Evolutionary conservation across 2,888 invertebrate species (phyloP).

Genomic region (Athripsodes cinereus): DNA sequence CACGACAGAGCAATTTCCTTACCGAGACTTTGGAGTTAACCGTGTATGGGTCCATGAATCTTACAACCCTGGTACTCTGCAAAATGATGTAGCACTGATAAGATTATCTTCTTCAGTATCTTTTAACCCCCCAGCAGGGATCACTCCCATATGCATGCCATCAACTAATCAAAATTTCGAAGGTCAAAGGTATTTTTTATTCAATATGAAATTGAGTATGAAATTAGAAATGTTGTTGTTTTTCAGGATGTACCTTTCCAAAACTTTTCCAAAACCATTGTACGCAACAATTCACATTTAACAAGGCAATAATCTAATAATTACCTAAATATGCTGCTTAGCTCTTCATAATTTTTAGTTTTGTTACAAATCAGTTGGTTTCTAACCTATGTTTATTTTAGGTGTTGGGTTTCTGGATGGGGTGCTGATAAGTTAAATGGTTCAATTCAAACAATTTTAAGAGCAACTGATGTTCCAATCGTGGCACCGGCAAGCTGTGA

Average conservation of each 20-base stretch:
- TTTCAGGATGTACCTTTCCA: too few relatives aligned
- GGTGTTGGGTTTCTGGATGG: slow-evolving; percentile 77
- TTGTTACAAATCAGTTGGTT: too few relatives aligned
- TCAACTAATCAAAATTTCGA: slow-evolving; percentile 39
- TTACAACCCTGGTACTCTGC: slow-evolving; percentile 65
- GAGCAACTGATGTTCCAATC: slow-evolving; percentile 70
- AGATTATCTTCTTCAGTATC: slow-evolving; percentile 55
- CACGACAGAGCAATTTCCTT: slow-evolving; percentile 58
- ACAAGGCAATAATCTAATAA: too few relatives aligned
- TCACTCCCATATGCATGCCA: slow-evolving; percentile 59
- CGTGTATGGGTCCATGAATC: slow-evolving; percentile 57
- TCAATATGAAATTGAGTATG: too few relatives aligned
- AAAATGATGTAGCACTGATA: slow-evolving; percentile 77
- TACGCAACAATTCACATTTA: too few relatives aligned
- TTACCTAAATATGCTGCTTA: too few relatives aligned
- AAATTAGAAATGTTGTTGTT: too few relatives aligned
- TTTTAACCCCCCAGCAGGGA: slow-evolving; percentile 38
- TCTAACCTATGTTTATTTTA: too few relatives aligned
- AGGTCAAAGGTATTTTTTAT: slow-evolving; percentile 43
- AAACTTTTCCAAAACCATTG: too few relatives aligned
- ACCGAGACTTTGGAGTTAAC: slow-evolving; percentile 54
- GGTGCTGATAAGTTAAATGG: slow-evolving; percentile 71
- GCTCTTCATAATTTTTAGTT: too few relatives aligned
- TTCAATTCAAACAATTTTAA: slow-evolving; percentile 60
- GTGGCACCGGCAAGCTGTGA: slow-evolving; percentile 61